Conservation (phyloP, 35 echinoderm and acorn worm species). For the Strongylocentrotus purpuratus region DNA sequence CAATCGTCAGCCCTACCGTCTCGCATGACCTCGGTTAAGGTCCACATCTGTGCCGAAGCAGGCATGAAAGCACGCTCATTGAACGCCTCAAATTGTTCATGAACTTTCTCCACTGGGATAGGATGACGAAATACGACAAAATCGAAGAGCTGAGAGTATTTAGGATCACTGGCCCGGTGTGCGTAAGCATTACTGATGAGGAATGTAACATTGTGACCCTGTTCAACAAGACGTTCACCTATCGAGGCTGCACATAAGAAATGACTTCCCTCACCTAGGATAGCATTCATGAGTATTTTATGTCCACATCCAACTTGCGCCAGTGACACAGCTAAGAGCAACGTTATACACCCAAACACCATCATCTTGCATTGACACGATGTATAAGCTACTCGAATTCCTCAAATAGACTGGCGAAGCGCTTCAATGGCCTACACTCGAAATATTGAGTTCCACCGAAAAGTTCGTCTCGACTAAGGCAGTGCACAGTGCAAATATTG, state of each 20-base stretch:
- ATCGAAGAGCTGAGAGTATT: conserved; percentile 21
- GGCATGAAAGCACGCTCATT: conserved; percentile 36
- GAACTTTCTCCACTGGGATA: conserved; percentile 31
- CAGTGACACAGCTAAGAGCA: neutral
- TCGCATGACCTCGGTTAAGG: conserved; percentile 12
- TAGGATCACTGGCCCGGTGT: conserved; percentile 19
- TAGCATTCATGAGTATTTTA: conserved; percentile 31
- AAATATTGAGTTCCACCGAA: neutral
- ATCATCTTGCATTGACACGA: neutral
- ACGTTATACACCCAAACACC: neutral
- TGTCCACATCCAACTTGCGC: neutral
- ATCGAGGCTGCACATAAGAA: conserved; percentile 46
- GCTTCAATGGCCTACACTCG: neutral
- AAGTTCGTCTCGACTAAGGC: neutral
- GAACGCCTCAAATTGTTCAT: conserved; percentile 26
- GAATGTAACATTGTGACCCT: conserved; percentile 58
- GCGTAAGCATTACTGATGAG: conserved; percentile 62
- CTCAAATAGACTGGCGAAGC: neutral
- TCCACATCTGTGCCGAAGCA: neutral
- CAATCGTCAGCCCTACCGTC: conserved; percentile 16
- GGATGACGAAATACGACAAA: conserved; percentile 52
- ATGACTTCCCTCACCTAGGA: conserved; percentile 67
- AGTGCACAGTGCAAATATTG: no score
- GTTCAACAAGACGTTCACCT: conserved; percentile 47
- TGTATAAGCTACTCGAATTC: neutral